phyloP scores from a whole-genome alignment of 2,113 vertebrate genomes.

The human region GRCh38 chr5:109447501-109448000 shows the following conservation, averaged over 20 bases:
- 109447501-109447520: too few relatives aligned
- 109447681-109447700: not conserved
- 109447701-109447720: not conserved
- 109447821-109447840: not conserved
- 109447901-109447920: not conserved
- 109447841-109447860: not conserved
- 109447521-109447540: too few relatives aligned
- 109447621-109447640: too few relatives aligned
- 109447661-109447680: not conserved
- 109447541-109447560: too few relatives aligned
- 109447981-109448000: not conserved
- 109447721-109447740: not conserved
- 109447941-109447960: slow-evolving; percentile 81
- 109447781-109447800: not conserved
- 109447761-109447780: not conserved
- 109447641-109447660: not conserved
- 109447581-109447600: too few relatives aligned
- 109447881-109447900: not conserved
- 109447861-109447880: not conserved
- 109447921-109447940: slow-evolving; percentile 82
- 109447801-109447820: not conserved
- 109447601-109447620: too few relatives aligned
- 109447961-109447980: slow-evolving; percentile 78
- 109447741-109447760: not conserved
- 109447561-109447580: too few relatives aligned